Percentiles rank a stretch among this genome's conserved stretches.
These are phyloP conservation scores for Sphaeridia pumilis DNA, from an alignment of 2,888 invertebrate genomes.

Conservation along the genomic window DNA sequence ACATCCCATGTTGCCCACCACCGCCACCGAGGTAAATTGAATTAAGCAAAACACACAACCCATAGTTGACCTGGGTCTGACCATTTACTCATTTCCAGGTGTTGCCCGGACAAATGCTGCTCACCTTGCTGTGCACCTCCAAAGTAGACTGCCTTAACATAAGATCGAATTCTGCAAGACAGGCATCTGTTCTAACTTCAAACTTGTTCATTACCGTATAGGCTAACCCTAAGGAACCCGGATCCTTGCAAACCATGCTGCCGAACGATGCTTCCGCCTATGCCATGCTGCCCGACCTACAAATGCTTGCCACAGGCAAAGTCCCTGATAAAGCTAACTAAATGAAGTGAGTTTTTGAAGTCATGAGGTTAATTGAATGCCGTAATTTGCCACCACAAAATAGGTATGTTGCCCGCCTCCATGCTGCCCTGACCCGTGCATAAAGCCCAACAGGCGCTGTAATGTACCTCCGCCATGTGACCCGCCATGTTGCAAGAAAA, in stretches of 20 bases:
- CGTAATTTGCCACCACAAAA: too few relatives aligned
- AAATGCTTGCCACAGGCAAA: conserved; percentile 31
- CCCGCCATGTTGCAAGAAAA: conserved; percentile 31
- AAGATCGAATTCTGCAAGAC: too few relatives aligned
- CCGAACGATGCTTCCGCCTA: conserved; percentile 27
- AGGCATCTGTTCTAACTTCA: too few relatives aligned
- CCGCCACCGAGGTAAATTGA: too few relatives aligned
- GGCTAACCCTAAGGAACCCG: conserved; percentile 26
- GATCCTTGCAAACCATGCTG: conserved; percentile 30
- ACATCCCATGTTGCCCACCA: too few relatives aligned
- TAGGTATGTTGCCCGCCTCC: conserved; percentile 30
- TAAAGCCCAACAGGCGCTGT: conserved; percentile 24
- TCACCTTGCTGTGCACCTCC: conserved; percentile 26
- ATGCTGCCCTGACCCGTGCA: conserved; percentile 34
- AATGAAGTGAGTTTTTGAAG: not conserved
- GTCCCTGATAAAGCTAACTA: too few relatives aligned
- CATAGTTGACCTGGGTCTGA: too few relatives aligned
- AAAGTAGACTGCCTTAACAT: not conserved
- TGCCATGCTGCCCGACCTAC: conserved; percentile 25
- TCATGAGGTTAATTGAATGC: not conserved
- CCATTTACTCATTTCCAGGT: too few relatives aligned
- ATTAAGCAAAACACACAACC: too few relatives aligned
- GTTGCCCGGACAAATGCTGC: conserved; percentile 19
- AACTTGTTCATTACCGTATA: too few relatives aligned
- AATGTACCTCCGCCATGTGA: conserved; percentile 32